These are phyloP conservation scores for Patella depressa DNA, from an alignment of 2,888 invertebrate species.

Conservation along the genomic window DNA sequence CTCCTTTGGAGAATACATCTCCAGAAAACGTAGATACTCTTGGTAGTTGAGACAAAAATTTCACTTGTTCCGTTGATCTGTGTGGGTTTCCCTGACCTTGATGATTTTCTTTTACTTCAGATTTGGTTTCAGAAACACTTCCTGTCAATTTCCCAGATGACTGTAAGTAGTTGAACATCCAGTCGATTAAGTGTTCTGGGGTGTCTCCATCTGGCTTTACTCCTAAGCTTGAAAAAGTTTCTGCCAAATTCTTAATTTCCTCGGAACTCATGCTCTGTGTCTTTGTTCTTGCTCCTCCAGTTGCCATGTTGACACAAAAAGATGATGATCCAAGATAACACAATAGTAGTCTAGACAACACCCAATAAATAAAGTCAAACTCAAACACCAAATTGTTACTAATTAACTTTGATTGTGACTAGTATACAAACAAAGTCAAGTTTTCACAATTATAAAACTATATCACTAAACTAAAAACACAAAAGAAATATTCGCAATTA, in stretches of 20 bases:
- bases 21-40: not conserved
- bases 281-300: too few relatives aligned
- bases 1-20: not conserved
- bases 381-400: not conserved
- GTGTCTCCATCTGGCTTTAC: not conserved
- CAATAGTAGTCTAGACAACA: too few relatives aligned
- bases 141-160: not conserved
- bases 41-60: not conserved
- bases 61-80: not conserved
- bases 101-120: not conserved
- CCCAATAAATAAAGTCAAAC: too few relatives aligned
- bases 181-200: not conserved
- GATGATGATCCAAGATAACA: too few relatives aligned
- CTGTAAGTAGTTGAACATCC: not conserved
- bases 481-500: too few relatives aligned
- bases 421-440: not conserved
- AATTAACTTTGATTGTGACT: not conserved
- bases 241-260: not conserved
- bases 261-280: not conserved
- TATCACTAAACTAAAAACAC: too few relatives aligned
- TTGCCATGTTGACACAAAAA: too few relatives aligned
- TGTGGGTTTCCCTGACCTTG: not conserved
- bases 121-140: not conserved
- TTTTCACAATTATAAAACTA: not conserved
- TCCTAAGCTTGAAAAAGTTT: not conserved